These are phyloP conservation scores for Encarsia formosa DNA, from an alignment of 2,888 invertebrate genomes.

Conservation along the genomic window DNA sequence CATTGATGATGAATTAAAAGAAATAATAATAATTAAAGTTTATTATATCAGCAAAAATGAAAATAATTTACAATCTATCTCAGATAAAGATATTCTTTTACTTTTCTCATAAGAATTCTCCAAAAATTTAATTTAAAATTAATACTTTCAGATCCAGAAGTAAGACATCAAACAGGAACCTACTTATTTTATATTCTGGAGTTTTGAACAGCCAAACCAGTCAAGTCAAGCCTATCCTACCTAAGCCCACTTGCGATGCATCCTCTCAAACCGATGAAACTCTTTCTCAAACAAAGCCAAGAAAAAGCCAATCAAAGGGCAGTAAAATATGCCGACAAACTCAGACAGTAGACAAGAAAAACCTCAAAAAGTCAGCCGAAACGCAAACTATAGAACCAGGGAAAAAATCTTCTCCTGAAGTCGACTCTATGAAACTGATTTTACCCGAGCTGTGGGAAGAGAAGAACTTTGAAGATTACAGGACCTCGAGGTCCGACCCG, in stretches of 20 bases:
- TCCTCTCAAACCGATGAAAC: constrained; percentile 44
- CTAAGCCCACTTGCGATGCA: constrained; percentile 36
- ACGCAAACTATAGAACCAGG: constrained; percentile 43
- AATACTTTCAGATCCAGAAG: no score
- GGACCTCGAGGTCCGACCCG: constrained; percentile 43
- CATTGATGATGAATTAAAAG: no score
- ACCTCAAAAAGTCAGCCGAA: constrained; percentile 38
- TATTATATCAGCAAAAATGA: no score
- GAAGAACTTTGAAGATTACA: constrained; percentile 40
- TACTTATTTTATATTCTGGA: no score
- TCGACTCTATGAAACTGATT: no score
- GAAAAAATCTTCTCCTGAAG: constrained; percentile 47
- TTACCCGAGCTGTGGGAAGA: constrained; percentile 44
- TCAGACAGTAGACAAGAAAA: constrained; percentile 39
- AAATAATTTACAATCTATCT: no score
- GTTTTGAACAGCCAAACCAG: no score
- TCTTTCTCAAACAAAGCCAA: constrained; percentile 32
- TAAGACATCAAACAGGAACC: no score
- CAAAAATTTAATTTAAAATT: no score
- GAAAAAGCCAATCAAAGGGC: constrained; percentile 19
- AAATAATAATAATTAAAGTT: no score
- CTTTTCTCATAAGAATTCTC: no score
- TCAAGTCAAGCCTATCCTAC: constrained; percentile 15
- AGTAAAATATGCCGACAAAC: constrained; percentile 44
- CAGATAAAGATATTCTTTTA: no score